These are phyloP conservation scores for Monomorium pharaonis DNA, from an alignment of 1,140 invertebrate species.

Conservation along the genomic window DNA sequence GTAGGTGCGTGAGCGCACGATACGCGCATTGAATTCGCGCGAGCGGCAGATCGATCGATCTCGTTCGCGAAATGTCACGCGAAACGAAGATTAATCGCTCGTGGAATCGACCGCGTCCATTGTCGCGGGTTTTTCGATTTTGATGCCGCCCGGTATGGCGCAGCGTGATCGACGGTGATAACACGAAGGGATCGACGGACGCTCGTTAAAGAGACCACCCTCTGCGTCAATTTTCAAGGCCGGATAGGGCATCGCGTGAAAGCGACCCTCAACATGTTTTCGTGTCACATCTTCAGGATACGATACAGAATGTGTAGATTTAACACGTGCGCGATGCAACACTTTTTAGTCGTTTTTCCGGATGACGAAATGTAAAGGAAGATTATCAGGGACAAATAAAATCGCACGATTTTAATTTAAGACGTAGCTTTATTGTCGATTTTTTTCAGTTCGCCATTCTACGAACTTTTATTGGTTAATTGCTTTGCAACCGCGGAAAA, in stretches of 20 bases:
- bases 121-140: conserved; percentile 56
- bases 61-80: conserved; percentile 56
- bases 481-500: not conserved
- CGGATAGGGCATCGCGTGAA: conserved; percentile 10
- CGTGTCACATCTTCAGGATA: conserved; percentile 17
- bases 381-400: not conserved
- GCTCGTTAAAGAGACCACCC: conserved; percentile 52
- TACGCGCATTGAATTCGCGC: conserved; percentile 48
- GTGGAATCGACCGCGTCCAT: conserved; percentile 54
- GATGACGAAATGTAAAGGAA: not conserved
- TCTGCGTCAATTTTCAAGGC: conserved; percentile 48
- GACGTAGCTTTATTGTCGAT: not conserved
- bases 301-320: not conserved
- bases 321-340: not conserved
- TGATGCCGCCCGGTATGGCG: conserved; percentile 37
- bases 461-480: not conserved
- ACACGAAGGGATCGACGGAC: conserved; percentile 39
- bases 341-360: not conserved
- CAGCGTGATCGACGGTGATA: conserved; percentile 47
- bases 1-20: conserved; percentile 62
- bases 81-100: conserved; percentile 58
- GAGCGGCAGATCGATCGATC: conserved; percentile 48
- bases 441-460: not conserved
- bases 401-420: not conserved
- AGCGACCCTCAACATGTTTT: conserved; percentile 29